Evolutionary conservation across 2,888 invertebrate species (phyloP).

Genomic region (Ophraella communa): DNA sequence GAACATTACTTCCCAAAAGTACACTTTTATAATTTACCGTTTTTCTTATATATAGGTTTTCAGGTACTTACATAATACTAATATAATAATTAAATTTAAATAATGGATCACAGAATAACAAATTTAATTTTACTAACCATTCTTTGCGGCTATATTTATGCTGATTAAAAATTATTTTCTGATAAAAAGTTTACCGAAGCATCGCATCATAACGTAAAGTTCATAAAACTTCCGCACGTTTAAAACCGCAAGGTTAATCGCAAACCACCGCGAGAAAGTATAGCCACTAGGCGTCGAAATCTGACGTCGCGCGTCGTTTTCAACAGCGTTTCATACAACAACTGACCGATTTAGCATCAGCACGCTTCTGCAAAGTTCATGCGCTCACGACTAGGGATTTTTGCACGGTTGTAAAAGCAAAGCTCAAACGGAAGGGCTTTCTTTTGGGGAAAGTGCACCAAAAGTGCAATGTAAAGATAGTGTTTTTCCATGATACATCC

Average conservation of each 20-base stretch:
- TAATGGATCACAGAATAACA: not conserved
- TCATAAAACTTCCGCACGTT: not conserved
- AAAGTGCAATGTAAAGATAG: conserved; percentile 11
- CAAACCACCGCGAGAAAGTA: not conserved
- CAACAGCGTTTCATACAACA: conserved; percentile 20
- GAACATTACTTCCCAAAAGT: too few relatives aligned
- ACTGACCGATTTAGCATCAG: conserved; percentile 29
- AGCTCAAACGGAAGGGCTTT: conserved; percentile 16
- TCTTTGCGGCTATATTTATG: not conserved
- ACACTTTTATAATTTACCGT: too few relatives aligned
- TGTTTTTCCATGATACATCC: not conserved
- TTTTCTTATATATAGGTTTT: too few relatives aligned
- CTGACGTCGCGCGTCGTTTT: conserved; percentile 4
- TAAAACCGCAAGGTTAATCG: not conserved
- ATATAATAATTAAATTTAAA: not conserved
- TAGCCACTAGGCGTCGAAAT: not conserved
- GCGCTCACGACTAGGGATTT: conserved; percentile 31
- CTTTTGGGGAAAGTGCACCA: conserved; percentile 10
- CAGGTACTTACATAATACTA: not conserved
- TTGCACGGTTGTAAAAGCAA: conserved; percentile 21
- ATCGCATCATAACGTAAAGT: not conserved
- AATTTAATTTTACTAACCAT: not conserved
- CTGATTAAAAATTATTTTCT: not conserved
- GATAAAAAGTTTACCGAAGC: not conserved
- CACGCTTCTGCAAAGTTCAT: conserved; percentile 25